Evolutionary conservation across 2,797 vertebrate species (phyloP).

Genomic region (Sebastes minor): DNA sequence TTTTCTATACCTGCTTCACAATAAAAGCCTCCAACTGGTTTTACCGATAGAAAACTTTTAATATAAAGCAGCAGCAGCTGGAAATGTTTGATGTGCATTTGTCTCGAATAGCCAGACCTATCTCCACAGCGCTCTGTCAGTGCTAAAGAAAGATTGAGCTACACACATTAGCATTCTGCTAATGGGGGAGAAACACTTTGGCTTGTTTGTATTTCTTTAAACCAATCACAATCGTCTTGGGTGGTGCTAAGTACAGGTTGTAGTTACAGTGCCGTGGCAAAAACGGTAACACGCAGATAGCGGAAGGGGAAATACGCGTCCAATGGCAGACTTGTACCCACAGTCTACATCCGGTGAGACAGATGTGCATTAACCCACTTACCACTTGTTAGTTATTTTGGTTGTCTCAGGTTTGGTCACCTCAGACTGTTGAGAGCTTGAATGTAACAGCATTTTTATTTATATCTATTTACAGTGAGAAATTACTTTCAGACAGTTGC

Average conservation of each 20-base stretch:
- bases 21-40: background rate
- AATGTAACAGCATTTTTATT: background rate
- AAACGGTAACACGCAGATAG: too few relatives aligned
- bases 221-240: too few relatives aligned
- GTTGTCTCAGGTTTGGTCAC: background rate
- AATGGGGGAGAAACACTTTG: fast-evolving
- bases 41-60: background rate
- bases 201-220: background rate
- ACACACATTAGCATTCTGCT: background rate
- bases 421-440: background rate
- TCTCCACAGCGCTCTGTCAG: background rate
- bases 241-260: background rate
- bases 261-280: background rate
- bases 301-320: too few relatives aligned
- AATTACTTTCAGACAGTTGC: background rate
- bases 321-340: too few relatives aligned
- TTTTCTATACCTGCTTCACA: background rate
- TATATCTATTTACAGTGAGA: background rate
- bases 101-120: background rate
- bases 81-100: background rate
- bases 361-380: background rate
- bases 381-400: background rate
- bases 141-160: background rate
- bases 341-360: too few relatives aligned
- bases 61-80: background rate